A percentile compares a stretch with the other conserved stretches of the same genome.
phyloP scores from a whole-genome alignment of 2,113 vertebrate genomes.

The Mola mola region DNA sequence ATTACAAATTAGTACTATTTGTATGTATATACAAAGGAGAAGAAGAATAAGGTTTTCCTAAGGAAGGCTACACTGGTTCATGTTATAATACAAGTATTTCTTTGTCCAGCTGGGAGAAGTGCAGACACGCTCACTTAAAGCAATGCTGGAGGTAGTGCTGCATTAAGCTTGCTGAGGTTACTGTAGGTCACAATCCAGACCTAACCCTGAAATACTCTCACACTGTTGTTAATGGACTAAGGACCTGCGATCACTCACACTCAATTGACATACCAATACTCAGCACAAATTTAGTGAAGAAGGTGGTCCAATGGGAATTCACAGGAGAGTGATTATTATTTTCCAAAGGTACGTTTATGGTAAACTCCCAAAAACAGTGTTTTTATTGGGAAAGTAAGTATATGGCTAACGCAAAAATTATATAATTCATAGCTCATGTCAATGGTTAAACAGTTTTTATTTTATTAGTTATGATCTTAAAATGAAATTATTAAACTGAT shows the following conservation, averaged over 20 bases:
- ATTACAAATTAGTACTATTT: background rate
- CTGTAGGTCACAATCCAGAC: slow-evolving; percentile 80
- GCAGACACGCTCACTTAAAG: slow-evolving; percentile 23
- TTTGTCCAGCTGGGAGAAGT: slow-evolving; percentile 51
- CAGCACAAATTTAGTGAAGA: slow-evolving; percentile 7
- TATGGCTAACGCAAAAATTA: background rate
- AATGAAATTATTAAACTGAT: too few relatives aligned
- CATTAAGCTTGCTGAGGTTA: slow-evolving; percentile 72
- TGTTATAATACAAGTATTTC: slow-evolving; percentile 11
- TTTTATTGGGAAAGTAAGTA: too few relatives aligned
- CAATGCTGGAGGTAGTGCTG: slow-evolving; percentile 34
- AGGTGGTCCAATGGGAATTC: slow-evolving; percentile 7
- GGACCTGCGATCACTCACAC: slow-evolving; percentile 42
- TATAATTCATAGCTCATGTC: background rate
- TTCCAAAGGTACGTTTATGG: too few relatives aligned
- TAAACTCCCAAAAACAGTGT: background rate
- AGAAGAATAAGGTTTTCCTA: too few relatives aligned
- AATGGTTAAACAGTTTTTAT: too few relatives aligned
- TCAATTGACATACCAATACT: background rate
- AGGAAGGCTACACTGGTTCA: background rate
- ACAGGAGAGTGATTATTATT: slow-evolving; percentile 20
- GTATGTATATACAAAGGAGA: too few relatives aligned
- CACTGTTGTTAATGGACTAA: slow-evolving; percentile 33
- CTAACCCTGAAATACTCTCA: slow-evolving; percentile 72
- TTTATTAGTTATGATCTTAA: too few relatives aligned